These are phyloP conservation scores for Oligia fasciuncula DNA, from an alignment of 2,888 invertebrate species.

Conservation along the genomic window DNA sequence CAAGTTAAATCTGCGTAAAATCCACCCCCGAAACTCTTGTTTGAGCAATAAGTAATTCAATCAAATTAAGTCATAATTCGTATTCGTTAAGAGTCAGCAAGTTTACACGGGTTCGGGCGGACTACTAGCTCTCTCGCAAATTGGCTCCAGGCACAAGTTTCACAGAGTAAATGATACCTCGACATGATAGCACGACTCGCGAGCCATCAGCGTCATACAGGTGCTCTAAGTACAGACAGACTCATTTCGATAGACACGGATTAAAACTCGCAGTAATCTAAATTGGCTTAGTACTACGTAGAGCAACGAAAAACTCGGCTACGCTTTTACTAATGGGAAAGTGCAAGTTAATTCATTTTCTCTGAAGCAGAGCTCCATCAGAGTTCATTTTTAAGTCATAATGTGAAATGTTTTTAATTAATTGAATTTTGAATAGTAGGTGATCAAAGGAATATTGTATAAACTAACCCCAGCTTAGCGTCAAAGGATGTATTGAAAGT, in stretches of 20 bases:
- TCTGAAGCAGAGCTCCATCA: conserved; percentile 7
- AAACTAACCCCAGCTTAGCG: background rate
- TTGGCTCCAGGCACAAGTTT: conserved; percentile 75
- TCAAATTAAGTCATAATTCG: conserved; percentile 79
- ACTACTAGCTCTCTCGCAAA: conserved; percentile 73
- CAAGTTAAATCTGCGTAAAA: conserved; percentile 53
- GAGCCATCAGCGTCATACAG: conserved; percentile 34
- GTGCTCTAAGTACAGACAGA: conserved; percentile 36
- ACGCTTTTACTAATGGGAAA: conserved; percentile 19
- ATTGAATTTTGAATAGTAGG: background rate
- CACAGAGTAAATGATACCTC: conserved; percentile 73
- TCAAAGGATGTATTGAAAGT: background rate
- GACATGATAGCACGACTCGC: conserved; percentile 26
- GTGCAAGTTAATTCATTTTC: conserved; percentile 7
- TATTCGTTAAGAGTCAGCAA: conserved; percentile 72
- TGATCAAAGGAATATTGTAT: background rate
- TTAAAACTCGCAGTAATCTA: conserved; percentile 32
- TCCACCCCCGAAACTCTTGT: conserved; percentile 55
- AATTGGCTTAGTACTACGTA: conserved; percentile 36
- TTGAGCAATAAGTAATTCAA: conserved; percentile 67
- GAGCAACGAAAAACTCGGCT: conserved; percentile 15
- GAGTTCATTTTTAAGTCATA: conserved; percentile 2
- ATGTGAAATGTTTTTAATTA: background rate
- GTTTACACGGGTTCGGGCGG: conserved; percentile 64
- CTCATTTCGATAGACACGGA: conserved; percentile 33